Base-by-base conservation (phyloP, 2,888 invertebrate species). In the Ennomos quercinarius region DNA sequence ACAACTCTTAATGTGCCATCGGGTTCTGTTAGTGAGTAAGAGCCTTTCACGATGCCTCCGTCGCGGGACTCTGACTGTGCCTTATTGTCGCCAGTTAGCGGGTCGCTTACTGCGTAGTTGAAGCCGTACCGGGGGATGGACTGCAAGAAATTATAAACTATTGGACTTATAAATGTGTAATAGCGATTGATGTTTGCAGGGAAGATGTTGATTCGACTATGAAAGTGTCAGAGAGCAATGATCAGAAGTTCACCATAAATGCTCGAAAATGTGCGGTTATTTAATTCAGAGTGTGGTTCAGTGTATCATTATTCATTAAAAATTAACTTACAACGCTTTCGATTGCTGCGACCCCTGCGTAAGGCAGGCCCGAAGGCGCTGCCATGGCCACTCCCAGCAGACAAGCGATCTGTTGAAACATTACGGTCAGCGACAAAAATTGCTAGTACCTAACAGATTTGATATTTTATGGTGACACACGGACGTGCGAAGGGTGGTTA, bases 51-150 rank as follows among this genome's bases (percentile, higher is more conserved):
- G 50, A 84, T 73, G 64, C 83, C 91, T 11, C 93, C 93, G 42
- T 87, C 87, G 47, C 93, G 86, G 11, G 82, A 72, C 68, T 93
- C 93, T 2, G 78, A 76, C 66, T 93, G 93, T 9, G 87, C 83
- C 64, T 93, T 93, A 65, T 87, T 79, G 78, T 93, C 93, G 57
- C 93, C 93, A 17, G 92, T 93, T 57, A 77, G 61, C 2, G 92
- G 91, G 67, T 93, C 93, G 72, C 80, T 88, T 12, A 93, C 93
- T 35, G 90, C 91, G 71, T 93, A 93, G 79, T 91, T 89, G 78
- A 91, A 93, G 61, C 83, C 85, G 74, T 93, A 93, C 52, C 82
- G 83, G 11, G 91, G 92, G 61, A 84, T 73, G 41, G 86, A 79
- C 92, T 92, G 81, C n/a, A 9, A 46, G 6, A 44, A 11, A 35